Evolutionary conservation across 2,797 vertebrate species (phyloP), one percentile per base, ranked within the genome.

Genomic region (Cuculus canorus): DNA sequence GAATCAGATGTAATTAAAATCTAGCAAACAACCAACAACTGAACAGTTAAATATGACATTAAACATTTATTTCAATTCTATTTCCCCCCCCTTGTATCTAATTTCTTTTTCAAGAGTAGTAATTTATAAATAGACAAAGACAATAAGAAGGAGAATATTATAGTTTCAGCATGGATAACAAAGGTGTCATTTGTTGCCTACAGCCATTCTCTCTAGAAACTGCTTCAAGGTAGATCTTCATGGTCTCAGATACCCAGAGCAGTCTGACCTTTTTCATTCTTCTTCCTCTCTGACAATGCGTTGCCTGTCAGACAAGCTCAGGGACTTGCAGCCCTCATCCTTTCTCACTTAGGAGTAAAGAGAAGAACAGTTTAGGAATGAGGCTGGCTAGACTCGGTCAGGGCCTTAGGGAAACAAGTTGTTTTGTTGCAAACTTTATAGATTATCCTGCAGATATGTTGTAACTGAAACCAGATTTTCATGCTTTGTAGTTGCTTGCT

Each of bases 391-490:
- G 53, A 27, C 33, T 73, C 71, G 72, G 57, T 43, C 60, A 82
- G 25, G 7, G 30, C 82, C 41, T 85, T 35, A 43, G 76, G 72
- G 84, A 80, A 87, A 56, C 50, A 86, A 82, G 52, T 45, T 48
- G 8, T 79, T 93, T 53, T 71, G 22, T 22, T 83, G 59, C 77
- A 88, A 90, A 93, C 52, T 88, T 94, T 63, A 56, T 21, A 88
- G 66, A 76, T 90, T 82, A 79, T 84, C 18, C 68, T 78, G 57
- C 53, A 91, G 81, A 83, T 92, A 76, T 0, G 1, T 37, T 3
- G 5, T 48, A 93, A 73, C 32, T 52, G 57, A 86, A 93, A 83
- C 89, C 68, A 91, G 61, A 81, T 91, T 93, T 90, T 82, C 33
- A 57, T 78, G 64, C 78, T 48, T 43, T 69, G 65, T 39, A 72